Conservation (phyloP, 2,888 invertebrate genomes). For the Andricus curvator region DNA sequence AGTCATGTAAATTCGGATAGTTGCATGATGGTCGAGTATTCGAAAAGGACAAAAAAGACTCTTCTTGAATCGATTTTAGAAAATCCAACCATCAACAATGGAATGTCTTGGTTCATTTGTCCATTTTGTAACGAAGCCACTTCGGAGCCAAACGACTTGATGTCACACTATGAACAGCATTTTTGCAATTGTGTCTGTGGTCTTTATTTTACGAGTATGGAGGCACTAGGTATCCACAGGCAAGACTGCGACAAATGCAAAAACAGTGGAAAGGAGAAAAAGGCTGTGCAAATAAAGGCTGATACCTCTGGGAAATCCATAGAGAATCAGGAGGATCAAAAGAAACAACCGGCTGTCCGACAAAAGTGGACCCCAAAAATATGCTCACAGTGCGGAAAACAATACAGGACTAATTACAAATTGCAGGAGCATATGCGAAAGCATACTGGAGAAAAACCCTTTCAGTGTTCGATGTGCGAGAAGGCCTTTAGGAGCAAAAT, state of each 20-base stretch:
- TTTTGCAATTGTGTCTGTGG: slow-evolving; percentile 76
- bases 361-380: slow-evolving; percentile 78
- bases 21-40: slow-evolving; percentile 71
- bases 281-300: slow-evolving; percentile 39
- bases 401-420: slow-evolving; percentile 82
- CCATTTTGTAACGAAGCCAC: slow-evolving; percentile 75
- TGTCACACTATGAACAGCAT: slow-evolving; percentile 72
- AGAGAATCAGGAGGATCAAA: slow-evolving; percentile 58
- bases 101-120: slow-evolving; percentile 73
- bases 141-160: slow-evolving; percentile 68
- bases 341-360: slow-evolving; percentile 69
- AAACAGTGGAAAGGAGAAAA: slow-evolving; percentile 50
- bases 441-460: slow-evolving; percentile 82
- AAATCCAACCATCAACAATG: slow-evolving; percentile 73
- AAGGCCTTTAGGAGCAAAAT: slow-evolving; percentile 82
- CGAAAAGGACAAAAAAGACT: slow-evolving; percentile 67
- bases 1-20: slow-evolving; percentile 64
- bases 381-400: slow-evolving; percentile 81
- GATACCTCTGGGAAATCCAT: slow-evolving; percentile 30
- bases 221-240: slow-evolving; percentile 75
- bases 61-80: slow-evolving; percentile 68
- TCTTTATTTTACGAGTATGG: slow-evolving; percentile 78
- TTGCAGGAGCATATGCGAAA: slow-evolving; percentile 82
- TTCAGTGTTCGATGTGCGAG: slow-evolving; percentile 80
- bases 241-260: slow-evolving; percentile 65